Base-by-base conservation (phyloP, 2,888 invertebrate species). In the Sipha maydis region DNA sequence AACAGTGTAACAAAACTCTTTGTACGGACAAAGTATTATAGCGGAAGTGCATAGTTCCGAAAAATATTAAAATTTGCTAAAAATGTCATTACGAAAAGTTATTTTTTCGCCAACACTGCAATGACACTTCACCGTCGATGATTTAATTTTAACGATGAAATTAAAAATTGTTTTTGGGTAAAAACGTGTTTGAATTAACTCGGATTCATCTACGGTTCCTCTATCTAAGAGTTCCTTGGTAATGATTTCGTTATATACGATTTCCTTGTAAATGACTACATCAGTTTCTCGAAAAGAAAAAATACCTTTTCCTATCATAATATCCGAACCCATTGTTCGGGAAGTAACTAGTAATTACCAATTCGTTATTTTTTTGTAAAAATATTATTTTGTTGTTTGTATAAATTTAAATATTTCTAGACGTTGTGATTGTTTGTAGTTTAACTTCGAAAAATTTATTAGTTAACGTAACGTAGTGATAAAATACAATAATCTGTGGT, bases 301-400 rank as follows among this genome's bases (percentile, higher is more conserved):
- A 69, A 85, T 38, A 76, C 21, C 25, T 69, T 48, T 86, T 80
- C 86, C 86, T 86, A 86, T 86, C 86, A 86, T 76, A 76, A 41
- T 76, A 41, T 76, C 76, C 76, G 84, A 80, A 86, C 56, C 79
- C 86, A 86, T 86, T 86, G 86, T 86, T 86, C 86, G 79, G 38
- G 86, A 61, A 78, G 38, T 84, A 41, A 41, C 84, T 67, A 31
- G 14, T 82, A 82, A 28, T 19, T 82, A 48, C n/a, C 28, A 28
- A 56, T 73, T 73, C 67, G 38, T 88, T 61, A 31, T 75, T 61
- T 76, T n/a, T 73, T 71, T 78, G 31, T 85, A 48, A 11, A 77
- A 85, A 78, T 71, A 34, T n/a, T 69, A 17, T 61, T 79, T 85
- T 71, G 61, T 48, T 48, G 67, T 61, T 86, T 73, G 79, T 86